These are phyloP conservation scores for Otolemur garnettii DNA, from an alignment of 2,113 vertebrate species.

Conservation along the genomic window DNA sequence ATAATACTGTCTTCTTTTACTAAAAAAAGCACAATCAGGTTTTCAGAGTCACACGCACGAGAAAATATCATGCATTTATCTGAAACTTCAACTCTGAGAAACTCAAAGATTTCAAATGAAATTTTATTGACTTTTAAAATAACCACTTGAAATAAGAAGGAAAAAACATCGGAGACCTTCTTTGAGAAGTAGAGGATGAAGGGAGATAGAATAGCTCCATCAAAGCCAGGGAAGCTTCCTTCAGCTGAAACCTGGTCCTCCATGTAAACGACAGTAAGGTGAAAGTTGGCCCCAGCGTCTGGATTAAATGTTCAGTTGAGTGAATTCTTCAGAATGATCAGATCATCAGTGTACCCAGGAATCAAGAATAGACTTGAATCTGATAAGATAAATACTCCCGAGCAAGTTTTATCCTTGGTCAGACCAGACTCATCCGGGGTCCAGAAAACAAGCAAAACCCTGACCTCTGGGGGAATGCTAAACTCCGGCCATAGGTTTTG, in stretches of 20 bases:
- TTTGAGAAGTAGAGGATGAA: neutral
- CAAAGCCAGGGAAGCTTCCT: neutral
- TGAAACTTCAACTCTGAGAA: slow-evolving; percentile 43
- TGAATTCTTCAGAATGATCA: slow-evolving; percentile 1
- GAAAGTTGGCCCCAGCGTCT: neutral
- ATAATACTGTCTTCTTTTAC: neutral
- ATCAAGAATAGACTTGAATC: neutral
- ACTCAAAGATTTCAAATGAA: neutral
- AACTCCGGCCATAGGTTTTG: neutral
- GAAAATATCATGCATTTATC: slow-evolving; percentile 35
- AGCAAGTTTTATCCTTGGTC: neutral
- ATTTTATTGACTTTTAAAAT: neutral
- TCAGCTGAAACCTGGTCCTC: neutral
- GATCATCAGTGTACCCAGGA: neutral
- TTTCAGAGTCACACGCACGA: neutral
- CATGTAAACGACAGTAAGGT: neutral
- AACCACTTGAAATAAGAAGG: neutral
- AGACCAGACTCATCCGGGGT: neutral
- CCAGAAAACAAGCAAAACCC: neutral
- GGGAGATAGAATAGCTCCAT: neutral
- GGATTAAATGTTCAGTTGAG: neutral
- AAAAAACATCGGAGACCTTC: neutral
- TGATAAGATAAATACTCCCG: neutral
- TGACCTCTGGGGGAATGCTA: neutral
- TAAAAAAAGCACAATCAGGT: neutral